Conservation (phyloP, 1,140 invertebrate genomes). For the Ectropis grisescens region DNA sequence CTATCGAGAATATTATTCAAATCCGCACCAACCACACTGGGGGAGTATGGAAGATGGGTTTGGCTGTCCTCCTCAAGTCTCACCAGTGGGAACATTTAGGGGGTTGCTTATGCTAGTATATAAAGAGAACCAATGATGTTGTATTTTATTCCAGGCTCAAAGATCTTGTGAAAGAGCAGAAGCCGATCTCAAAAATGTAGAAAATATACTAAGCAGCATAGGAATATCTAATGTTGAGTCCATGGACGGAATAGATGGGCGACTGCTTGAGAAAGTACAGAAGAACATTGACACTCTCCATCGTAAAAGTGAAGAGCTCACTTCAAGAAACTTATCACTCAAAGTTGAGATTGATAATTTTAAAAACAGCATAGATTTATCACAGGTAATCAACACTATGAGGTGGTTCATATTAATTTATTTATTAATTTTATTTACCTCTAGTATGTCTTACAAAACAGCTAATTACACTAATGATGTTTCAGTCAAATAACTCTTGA, state of each 20-base stretch:
- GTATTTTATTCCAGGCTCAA: slow-evolving; percentile 33
- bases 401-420: no score
- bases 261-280: slow-evolving; percentile 39
- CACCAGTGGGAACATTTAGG: no score
- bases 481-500: no score
- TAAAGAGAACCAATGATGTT: no score
- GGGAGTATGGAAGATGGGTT: no score
- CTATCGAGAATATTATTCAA: no score
- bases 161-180: slow-evolving; percentile 40
- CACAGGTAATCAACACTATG: slow-evolving; percentile 28
- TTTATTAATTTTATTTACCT: no score
- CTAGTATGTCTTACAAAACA: no score
- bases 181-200: slow-evolving; percentile 42
- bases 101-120: no score
- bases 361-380: slow-evolving; percentile 20
- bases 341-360: slow-evolving; percentile 53
- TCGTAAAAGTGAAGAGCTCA: slow-evolving; percentile 44
- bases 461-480: no score
- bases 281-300: slow-evolving; percentile 36
- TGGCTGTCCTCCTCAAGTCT: no score
- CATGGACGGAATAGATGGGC: slow-evolving; percentile 21
- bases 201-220: slow-evolving; percentile 43
- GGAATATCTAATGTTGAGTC: slow-evolving; percentile 36
- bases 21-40: no score
- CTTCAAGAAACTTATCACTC: slow-evolving; percentile 41